Conservation (phyloP, 1,140 invertebrate genomes). For the Phortica variegata region DNA sequence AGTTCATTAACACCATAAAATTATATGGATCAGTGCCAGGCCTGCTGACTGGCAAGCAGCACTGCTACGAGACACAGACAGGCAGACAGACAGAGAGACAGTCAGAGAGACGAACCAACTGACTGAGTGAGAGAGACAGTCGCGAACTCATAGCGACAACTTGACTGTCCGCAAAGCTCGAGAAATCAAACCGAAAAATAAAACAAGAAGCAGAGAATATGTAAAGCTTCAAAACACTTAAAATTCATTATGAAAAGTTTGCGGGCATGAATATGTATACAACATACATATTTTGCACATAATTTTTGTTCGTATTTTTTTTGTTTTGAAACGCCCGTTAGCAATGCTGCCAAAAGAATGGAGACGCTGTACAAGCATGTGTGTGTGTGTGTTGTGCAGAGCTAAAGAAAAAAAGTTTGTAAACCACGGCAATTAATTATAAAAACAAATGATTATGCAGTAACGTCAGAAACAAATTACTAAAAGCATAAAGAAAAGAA, state of each 20-base stretch:
- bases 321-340: no score
- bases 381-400: not conserved
- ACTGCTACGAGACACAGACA: constrained; percentile 31
- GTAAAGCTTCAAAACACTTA: constrained; percentile 51
- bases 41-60: constrained; percentile 19
- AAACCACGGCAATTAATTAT: constrained; percentile 50
- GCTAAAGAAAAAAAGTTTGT: constrained; percentile 20
- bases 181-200: constrained; percentile 20
- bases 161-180: constrained; percentile 3
- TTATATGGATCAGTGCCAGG: not conserved
- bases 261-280: constrained; percentile 35
- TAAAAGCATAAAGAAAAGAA: no score
- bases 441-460: constrained; percentile 49
- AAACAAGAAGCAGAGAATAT: constrained; percentile 19
- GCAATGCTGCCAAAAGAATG: no score
- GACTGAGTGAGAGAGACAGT: constrained; percentile 13
- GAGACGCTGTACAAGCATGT: not conserved
- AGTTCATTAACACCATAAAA: constrained; percentile 52
- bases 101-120: constrained; percentile 20
- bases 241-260: constrained; percentile 54
- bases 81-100: constrained; percentile 20
- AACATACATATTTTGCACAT: no score
- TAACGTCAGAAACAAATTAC: constrained; percentile 28
- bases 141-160: not conserved
- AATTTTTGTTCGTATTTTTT: no score